Evolutionary conservation across 2,113 vertebrate species (phyloP), one percentile per base, ranked within the genome.

Genomic region (Brachirus orientalis): DNA sequence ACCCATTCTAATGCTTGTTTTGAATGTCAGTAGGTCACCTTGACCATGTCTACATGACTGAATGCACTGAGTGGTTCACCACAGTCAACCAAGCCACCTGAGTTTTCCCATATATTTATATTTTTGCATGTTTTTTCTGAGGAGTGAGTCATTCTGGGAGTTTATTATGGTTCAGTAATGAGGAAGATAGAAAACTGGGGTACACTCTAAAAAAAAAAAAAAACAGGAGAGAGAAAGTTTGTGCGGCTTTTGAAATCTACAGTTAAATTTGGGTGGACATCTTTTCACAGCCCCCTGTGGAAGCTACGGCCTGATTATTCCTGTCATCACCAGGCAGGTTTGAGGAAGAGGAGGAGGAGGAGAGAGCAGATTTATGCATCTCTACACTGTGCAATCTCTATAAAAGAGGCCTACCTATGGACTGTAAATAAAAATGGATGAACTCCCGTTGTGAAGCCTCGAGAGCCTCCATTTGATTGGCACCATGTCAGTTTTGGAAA

Each of bases 231-330:
- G 41, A 87, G 77, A 83, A 72, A 86, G 68, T 69, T 79, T n/a
- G n/a, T n/a, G n/a, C n/a, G n/a, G n/a, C n/a, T 73, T 83, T 88
- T 85, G 56, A 84, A 90, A 87, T 86, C 68, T 79, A 76, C 48
- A 77, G 71, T 89, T 88, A 86, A 86, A 91, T 89, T 55, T 44
- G 81, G 76, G 80, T 79, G 69, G 79, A 79, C 77, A 64, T 28
- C 65, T 61, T 80, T 52, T 81, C 16, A 50, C 68, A 84, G 46
- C 77, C 76, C 79, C 83, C 53, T 6, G 38, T 63, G 52, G 71
- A 72, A 67, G 17, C 77, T 68, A 61, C 48, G 52, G 38, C 80
- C 79, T 86, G 84, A 90, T 91, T 89, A 77, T 89, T 88, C 78
- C 72, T 79, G 60, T 90, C 88, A 87, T 65, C 76, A 79, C 67